Evolutionary conservation across 1,140 invertebrate genomes (phyloP).

Genomic region (Platyscapa corneri): DNA sequence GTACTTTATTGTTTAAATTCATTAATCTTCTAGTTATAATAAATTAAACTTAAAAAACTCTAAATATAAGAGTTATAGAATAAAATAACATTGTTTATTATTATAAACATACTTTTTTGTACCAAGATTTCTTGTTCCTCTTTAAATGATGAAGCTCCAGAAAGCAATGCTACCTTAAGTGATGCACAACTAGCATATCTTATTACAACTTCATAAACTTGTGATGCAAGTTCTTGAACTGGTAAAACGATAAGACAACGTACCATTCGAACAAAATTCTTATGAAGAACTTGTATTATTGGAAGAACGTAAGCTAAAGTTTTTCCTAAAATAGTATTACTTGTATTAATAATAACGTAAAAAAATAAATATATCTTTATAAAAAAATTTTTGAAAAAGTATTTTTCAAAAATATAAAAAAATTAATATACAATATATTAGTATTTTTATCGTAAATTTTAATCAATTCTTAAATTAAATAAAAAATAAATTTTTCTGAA

Average conservation of each 20-base stretch:
- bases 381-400: not conserved
- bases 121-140: constrained; percentile 86
- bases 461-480: too few relatives aligned
- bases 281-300: constrained; percentile 83
- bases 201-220: constrained; percentile 90
- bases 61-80: not conserved
- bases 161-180: constrained; percentile 83
- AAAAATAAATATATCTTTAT: constrained; percentile 21
- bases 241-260: constrained; percentile 92
- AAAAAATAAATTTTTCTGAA: too few relatives aligned
- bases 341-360: constrained; percentile 36
- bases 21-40: not conserved
- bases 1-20: not conserved
- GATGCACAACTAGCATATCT: constrained; percentile 82
- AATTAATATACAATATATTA: not conserved
- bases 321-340: constrained; percentile 76
- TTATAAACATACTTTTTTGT: constrained; percentile 76
- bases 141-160: constrained; percentile 82
- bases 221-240: constrained; percentile 91
- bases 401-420: too few relatives aligned
- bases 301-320: constrained; percentile 96
- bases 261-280: constrained; percentile 76
- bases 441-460: too few relatives aligned
- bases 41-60: too few relatives aligned
- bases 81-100: constrained; percentile 2